Conservation (phyloP, 2,888 invertebrate species). For the Cryptus viduatorius region DNA sequence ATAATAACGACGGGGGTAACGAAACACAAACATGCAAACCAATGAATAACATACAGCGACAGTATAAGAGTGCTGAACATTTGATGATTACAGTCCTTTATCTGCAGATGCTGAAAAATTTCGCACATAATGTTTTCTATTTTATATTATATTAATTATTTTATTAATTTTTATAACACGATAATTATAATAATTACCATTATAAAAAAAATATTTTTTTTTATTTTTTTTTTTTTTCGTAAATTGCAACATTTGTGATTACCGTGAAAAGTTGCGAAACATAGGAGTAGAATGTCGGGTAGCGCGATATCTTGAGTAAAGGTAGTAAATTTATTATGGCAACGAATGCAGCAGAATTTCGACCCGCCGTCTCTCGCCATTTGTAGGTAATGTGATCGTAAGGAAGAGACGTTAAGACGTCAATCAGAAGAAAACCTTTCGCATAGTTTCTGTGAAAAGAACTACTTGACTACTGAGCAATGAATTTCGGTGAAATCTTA, state of each 20-base stretch:
- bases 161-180: too few relatives aligned
- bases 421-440: conserved; percentile 75
- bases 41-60: conserved; percentile 78
- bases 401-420: conserved; percentile 79
- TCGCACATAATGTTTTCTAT: too few relatives aligned
- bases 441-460: conserved; percentile 74
- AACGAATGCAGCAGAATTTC: conserved; percentile 68
- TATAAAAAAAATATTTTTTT: too few relatives aligned
- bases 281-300: conserved; percentile 74
- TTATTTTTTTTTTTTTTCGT: too few relatives aligned
- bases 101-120: conserved; percentile 75
- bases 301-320: conserved; percentile 78
- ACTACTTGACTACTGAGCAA: neutral
- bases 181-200: too few relatives aligned
- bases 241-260: neutral
- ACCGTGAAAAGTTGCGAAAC: conserved; percentile 76
- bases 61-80: conserved; percentile 75
- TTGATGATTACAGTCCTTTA: conserved; percentile 73
- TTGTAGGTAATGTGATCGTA: conserved; percentile 78
- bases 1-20: conserved; percentile 76
- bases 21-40: conserved; percentile 80
- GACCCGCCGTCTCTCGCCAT: conserved; percentile 78
- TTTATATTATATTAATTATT: too few relatives aligned
- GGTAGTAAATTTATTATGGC: conserved; percentile 78
- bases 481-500: too few relatives aligned